A percentile compares a stretch with the other conserved stretches of the same genome.
phyloP scores from a whole-genome alignment of 35 echinoderm and acorn worm species.

The Strongylocentrotus purpuratus region DNA sequence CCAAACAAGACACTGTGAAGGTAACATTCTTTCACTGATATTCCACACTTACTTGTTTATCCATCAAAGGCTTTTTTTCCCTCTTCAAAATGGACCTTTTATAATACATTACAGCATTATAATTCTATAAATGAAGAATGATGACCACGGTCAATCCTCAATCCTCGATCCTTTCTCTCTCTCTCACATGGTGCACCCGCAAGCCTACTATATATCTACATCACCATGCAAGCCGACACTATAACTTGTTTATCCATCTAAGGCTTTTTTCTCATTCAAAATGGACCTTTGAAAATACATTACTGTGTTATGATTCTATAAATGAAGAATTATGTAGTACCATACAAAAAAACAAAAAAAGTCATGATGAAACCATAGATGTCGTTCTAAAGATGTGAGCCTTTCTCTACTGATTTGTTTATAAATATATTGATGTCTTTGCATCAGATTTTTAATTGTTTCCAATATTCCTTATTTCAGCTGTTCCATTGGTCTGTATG shows the following conservation, averaged over 20 bases:
- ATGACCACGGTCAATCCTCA: no score
- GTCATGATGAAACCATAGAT: background rate
- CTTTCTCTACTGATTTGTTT: background rate
- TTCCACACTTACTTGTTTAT: no score
- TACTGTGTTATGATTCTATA: no score
- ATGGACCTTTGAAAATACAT: background rate
- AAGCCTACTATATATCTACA: no score
- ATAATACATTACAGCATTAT: background rate
- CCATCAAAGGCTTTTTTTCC: no score
- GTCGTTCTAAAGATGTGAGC: background rate
- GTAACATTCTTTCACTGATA: background rate
- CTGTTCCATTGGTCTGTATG: background rate
- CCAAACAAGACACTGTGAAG: background rate
- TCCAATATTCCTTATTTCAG: constrained; percentile 24
- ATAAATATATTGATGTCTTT: background rate
- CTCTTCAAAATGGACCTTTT: background rate
- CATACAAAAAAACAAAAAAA: background rate
- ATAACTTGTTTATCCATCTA: no score
- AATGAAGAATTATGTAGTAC: background rate
- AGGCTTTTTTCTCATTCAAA: no score
- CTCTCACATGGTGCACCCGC: no score
- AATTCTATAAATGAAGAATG: no score
- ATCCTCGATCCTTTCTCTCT: no score
- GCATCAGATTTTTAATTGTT: background rate
- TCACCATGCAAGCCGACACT: no score